Conservation (phyloP, 1,140 invertebrate species). For the Cyclargus thomasi region DNA sequence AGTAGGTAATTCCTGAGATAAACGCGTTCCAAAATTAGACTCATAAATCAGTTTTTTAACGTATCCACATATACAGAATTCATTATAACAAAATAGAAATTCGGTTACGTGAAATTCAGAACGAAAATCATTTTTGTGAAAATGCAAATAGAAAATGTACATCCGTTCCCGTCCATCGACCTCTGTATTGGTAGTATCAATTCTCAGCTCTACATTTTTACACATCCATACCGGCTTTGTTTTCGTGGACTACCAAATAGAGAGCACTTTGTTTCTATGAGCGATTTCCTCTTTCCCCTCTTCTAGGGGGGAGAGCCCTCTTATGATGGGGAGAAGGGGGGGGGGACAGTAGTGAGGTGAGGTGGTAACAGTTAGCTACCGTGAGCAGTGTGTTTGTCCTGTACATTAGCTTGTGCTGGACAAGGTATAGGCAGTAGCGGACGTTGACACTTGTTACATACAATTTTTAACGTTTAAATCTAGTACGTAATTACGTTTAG, state of each 20-base stretch:
- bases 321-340: conserved; percentile 8
- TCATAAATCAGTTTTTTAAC: no score
- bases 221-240: neutral
- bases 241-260: neutral
- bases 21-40: no score
- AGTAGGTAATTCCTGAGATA: conserved; percentile 1
- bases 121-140: no score
- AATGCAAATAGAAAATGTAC: no score
- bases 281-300: neutral
- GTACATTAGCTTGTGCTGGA: conserved; percentile 24
- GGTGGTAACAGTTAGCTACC: conserved; percentile 36
- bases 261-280: neutral
- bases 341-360: no score
- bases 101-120: no score
- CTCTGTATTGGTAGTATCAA: neutral
- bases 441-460: no score
- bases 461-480: no score
- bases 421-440: conserved; percentile 24
- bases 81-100: no score
- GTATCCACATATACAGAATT: no score
- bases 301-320: no score
- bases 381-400: conserved; percentile 37
- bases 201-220: neutral
- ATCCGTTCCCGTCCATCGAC: neutral
- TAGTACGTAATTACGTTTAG: no score